phyloP scores from a whole-genome alignment of 2,888 invertebrate species.

The Agrotis ipsilon region DNA sequence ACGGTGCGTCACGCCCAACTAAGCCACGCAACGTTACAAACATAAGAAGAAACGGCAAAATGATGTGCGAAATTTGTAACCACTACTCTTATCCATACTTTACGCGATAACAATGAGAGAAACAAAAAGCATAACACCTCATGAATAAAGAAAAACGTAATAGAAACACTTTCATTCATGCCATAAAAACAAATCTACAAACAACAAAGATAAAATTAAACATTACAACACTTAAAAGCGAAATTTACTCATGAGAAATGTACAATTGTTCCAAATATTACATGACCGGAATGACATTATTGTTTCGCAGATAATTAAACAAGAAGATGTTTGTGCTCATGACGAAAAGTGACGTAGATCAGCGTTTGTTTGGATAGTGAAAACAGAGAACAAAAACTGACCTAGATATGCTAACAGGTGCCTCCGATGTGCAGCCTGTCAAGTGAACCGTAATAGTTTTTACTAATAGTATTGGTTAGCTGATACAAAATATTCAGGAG shows the following conservation, averaged over 20 bases:
- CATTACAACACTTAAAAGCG: conserved; percentile 63
- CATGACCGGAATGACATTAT: conserved; percentile 63
- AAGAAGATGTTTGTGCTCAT: conserved; percentile 66
- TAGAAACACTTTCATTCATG: conserved; percentile 67
- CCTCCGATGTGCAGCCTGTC: conserved; percentile 71
- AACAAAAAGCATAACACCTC: conserved; percentile 50
- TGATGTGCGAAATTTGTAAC: conserved; percentile 76
- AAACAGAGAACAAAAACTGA: conserved; percentile 82
- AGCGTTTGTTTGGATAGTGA: conserved; percentile 83
- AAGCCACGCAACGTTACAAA: conserved; percentile 83
- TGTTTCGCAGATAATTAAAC: conserved; percentile 72
- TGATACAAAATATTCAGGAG: conserved; percentile 51
- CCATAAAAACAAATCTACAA: conserved; percentile 62
- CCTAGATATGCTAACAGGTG: conserved; percentile 83
- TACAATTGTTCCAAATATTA: conserved; percentile 62
- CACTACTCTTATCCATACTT: conserved; percentile 61
- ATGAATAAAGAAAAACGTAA: conserved; percentile 58
- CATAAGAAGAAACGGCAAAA: conserved; percentile 74
- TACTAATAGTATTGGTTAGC: conserved; percentile 63
- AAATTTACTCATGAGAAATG: conserved; percentile 66
- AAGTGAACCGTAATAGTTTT: conserved; percentile 78
- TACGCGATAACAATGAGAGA: conserved; percentile 58
- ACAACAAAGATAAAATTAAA: conserved; percentile 62
- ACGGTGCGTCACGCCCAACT: conserved; percentile 87
- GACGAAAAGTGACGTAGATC: conserved; percentile 67